Base-by-base conservation (phyloP, 2,888 invertebrate species). In the Dicyrtoma fusca region DNA sequence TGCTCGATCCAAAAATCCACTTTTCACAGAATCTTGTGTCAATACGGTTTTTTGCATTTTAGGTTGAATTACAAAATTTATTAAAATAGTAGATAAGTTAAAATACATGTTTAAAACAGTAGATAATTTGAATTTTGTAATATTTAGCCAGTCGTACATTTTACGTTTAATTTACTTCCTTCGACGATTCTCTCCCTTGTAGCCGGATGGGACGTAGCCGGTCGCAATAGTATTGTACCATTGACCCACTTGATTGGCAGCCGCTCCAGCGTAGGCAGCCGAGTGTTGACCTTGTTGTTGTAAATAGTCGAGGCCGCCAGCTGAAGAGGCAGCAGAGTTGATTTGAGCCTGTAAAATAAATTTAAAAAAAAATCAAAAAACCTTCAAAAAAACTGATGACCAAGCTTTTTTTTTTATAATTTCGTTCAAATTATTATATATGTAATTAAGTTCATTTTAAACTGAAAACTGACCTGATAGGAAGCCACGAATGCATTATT, bases 221-320 rank as follows among this genome's bases (percentile, higher is more conserved):
- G 78, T 80, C 2, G 79, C 79, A 61, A 80, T 76, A 0, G 78
- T 55, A 55, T 80, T 80, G 72, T 80, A 80, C 78, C 78, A 80
- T 11, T 75, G 66, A 0, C 76, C 75, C 8, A 73, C 79, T 71
- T 76, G 75, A 45, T 77, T 77, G 11, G 79, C 79, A 0, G 76
- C 70, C 3, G 68, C 47, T 11, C 77, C 73, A 19, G 73, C 73
- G 17, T 73, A 65, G 0, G 79, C 79, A 1, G 79, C 76, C 0
- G 63, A 0, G 62, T 78, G 78, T 64, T 79, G 79, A 13, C 79
- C 79, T 17, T 77, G 74, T 69, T 79, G 79, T 66, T 78, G 78
- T 11, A 75, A 62, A 23, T 74, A 73, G 65, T 79, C 78, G 13
- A 79, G 49, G 0, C 73, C 70, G 34, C 62, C 69, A 14, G 74